Conservation (phyloP, 2,888 invertebrate genomes). For the Biston stratarius region DNA sequence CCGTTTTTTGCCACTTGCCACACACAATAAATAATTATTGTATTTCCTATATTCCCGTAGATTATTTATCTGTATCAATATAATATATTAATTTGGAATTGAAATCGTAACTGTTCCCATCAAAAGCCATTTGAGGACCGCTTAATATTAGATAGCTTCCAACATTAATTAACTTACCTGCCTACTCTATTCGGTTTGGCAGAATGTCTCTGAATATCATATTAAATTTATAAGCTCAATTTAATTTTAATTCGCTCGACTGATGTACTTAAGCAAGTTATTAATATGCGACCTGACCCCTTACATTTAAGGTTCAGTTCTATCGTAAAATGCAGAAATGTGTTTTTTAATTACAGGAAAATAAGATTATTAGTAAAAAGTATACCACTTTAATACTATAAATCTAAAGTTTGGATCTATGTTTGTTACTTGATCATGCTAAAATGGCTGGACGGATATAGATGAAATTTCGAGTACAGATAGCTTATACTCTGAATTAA, state of each 20-base stretch:
- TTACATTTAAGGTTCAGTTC: too few species aligned
- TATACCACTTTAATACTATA: too few species aligned
- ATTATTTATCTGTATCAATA: background rate
- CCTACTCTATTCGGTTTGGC: slow-evolving; percentile 7
- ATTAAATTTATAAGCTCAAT: slow-evolving; percentile 1
- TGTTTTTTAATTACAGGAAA: too few species aligned
- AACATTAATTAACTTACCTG: slow-evolving; percentile 14
- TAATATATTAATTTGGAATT: slow-evolving; percentile 16
- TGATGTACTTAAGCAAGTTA: background rate
- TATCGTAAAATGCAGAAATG: too few species aligned
- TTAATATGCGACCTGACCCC: background rate
- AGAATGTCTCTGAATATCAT: background rate
- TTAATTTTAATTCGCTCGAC: background rate
- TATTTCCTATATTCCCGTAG: background rate
- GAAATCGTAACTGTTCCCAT: slow-evolving; percentile 13
- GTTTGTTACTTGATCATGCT: too few species aligned
- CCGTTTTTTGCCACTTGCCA: too few species aligned
- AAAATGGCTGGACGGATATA: too few species aligned
- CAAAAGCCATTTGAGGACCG: slow-evolving; percentile 18
- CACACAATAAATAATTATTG: too few species aligned
- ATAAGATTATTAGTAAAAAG: too few species aligned
- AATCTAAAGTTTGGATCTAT: too few species aligned
- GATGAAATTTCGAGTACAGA: too few species aligned
- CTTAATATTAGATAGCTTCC: slow-evolving; percentile 5
- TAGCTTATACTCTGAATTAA: too few species aligned